Conservation (phyloP, 2,113 vertebrate genomes). For the Aspiorhynchus laticeps region DNA sequence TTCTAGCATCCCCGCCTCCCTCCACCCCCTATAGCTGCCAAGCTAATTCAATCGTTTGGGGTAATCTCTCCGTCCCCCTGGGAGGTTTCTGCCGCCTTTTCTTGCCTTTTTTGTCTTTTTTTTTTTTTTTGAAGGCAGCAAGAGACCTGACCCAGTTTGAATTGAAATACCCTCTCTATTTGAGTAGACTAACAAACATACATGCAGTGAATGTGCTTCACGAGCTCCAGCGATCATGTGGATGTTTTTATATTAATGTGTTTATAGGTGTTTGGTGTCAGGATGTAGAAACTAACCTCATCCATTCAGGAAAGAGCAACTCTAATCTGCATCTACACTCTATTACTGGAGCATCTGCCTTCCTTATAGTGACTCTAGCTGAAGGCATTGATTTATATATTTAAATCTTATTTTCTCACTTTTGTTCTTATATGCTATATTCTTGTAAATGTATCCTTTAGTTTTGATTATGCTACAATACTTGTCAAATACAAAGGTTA, state of each 20-base stretch:
- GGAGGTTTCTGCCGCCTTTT: conserved; percentile 42
- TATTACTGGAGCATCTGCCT: background rate
- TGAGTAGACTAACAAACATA: conserved; percentile 36
- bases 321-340: background rate
- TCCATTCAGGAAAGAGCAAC: background rate
- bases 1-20: conserved; percentile 66
- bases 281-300: background rate
- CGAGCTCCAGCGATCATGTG: background rate
- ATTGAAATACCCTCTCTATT: conserved; percentile 32
- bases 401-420: no score
- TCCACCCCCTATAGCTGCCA: conserved; percentile 67
- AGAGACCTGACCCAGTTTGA: conserved; percentile 68
- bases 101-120: conserved; percentile 31
- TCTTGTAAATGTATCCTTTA: no score
- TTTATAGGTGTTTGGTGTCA: background rate
- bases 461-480: no score
- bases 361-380: background rate
- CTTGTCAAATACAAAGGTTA: no score
- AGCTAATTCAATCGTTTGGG: conserved; percentile 76
- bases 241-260: background rate
- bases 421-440: no score
- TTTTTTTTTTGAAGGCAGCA: conserved; percentile 37
- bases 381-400: background rate
- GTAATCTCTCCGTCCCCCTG: conserved; percentile 62
- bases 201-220: background rate